These are phyloP conservation scores for Brachymystax lenok DNA, from an alignment of 2,797 vertebrate genomes.

Conservation along the genomic window DNA sequence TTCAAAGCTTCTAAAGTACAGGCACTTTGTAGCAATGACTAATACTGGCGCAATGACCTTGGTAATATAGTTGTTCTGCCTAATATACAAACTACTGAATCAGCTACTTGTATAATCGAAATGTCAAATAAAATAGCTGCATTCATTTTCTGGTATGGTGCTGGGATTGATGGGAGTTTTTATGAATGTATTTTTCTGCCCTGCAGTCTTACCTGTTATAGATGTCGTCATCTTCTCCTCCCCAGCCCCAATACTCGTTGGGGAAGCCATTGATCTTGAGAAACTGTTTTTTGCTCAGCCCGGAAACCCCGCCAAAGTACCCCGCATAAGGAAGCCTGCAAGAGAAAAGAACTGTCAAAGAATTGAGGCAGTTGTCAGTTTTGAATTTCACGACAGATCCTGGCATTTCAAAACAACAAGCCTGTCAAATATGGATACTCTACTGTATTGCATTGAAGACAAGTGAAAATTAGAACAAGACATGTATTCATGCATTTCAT, in stretches of 20 bases:
- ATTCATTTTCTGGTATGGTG: not conserved
- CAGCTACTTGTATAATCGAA: not conserved
- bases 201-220: conserved; percentile 87
- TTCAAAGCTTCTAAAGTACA: not conserved
- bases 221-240: conserved; percentile 97
- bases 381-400: not conserved
- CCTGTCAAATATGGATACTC: not conserved
- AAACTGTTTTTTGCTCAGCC: conserved; percentile 95
- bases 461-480: not conserved
- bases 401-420: not conserved
- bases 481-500: not conserved
- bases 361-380: not conserved
- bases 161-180: not conserved
- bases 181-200: not conserved
- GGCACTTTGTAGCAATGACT: not conserved
- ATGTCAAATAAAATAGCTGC: not conserved
- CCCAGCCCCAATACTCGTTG: conserved; percentile 99
- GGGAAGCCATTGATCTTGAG: conserved; percentile 98
- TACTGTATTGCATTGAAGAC: not conserved
- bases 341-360: not conserved
- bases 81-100: not conserved
- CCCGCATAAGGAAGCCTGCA: conserved; percentile 92
- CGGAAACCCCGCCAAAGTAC: conserved; percentile 96
- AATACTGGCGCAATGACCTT: not conserved
- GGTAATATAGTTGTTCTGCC: not conserved